Base-by-base conservation (phyloP, 2,888 invertebrate genomes). In the Melieria crassipennis region DNA sequence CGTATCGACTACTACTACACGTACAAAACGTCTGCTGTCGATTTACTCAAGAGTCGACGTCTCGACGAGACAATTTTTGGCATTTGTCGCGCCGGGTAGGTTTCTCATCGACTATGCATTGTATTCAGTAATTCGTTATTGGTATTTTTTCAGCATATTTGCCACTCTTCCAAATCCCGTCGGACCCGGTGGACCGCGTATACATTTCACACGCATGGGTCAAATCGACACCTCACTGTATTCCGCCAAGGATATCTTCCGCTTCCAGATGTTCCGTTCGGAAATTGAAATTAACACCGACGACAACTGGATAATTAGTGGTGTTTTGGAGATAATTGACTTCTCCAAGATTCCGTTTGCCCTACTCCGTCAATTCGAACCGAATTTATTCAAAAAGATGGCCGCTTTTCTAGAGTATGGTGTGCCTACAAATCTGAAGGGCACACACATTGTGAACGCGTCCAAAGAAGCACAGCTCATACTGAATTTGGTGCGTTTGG, bases 1-100 rank as follows among this genome's bases (percentile, higher is more conserved):
- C 89, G 90, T 75, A 77, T 90, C 7, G 88, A 89, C 69, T 88
- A 88, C 85, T 91, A 88, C 79, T 91, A 91, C 78, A 89, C 90
- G 7, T 82, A 84, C 75, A 83, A 83, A 73, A 73, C 83, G 45
- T 79, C 80, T 71, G 78, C 91, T 1, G 70, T 73, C 48, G 91
- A 91, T 77, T 86, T 91, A 74, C 89, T 89, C 77, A 85, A 78
- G 66, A 75, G 80, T 55, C 81, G 83, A 3, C 65, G 76, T n/a
- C 79, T 83, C 7, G 81, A 82, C 67, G 84, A 84, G 62, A 82
- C 82, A 43, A 78, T 81, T 16, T 60, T 81, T n/a, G 80, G 80
- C 43, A 70, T 85, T 68, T 77, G 80, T 30, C 77, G 76, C 77
- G 79, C 81, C 3, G 86, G 85, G 85, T 86, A 65, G 78, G 81